These are phyloP conservation scores for Micromussa lordhowensis DNA, from an alignment of 92 coral and sea anemone genomes.

Conservation along the genomic window DNA sequence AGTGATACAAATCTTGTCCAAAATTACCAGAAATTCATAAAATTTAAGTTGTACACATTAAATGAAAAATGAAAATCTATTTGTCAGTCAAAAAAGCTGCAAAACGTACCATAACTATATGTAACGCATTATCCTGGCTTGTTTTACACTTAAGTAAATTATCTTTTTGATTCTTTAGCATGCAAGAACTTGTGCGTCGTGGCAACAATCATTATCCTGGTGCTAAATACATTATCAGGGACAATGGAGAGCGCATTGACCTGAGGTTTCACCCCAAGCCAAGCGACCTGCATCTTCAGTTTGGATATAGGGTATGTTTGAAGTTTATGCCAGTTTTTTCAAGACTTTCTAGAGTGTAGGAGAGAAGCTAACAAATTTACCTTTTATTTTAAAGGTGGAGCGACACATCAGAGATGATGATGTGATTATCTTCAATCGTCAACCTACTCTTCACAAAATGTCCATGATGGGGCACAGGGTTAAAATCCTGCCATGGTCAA, in stretches of 20 bases:
- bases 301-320: constrained; percentile 87
- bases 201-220: constrained; percentile 99
- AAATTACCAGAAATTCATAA: no score
- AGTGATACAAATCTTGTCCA: no score
- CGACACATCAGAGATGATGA: constrained; percentile 96
- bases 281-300: constrained; percentile 97
- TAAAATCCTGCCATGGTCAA: constrained; percentile 98
- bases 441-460: constrained; percentile 99
- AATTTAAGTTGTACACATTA: no score
- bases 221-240: constrained; percentile 97
- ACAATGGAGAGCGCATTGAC: constrained; percentile 97
- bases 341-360: neutral
- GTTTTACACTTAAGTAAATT: neutral
- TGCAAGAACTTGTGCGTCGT: constrained; percentile 94
- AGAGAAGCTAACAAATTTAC: neutral
- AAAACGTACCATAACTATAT: neutral
- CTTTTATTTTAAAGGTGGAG: constrained; percentile 73
- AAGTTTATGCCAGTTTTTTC: neutral
- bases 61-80: no score
- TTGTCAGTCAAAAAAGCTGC: neutral
- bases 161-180: constrained; percentile 58
- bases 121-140: no score
- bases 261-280: constrained; percentile 99
- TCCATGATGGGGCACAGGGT: constrained; percentile 99
- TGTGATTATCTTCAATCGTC: constrained; percentile 97